Evolutionary conservation across 2,888 invertebrate species (phyloP).

Genomic region (Seira sanloemensis): DNA sequence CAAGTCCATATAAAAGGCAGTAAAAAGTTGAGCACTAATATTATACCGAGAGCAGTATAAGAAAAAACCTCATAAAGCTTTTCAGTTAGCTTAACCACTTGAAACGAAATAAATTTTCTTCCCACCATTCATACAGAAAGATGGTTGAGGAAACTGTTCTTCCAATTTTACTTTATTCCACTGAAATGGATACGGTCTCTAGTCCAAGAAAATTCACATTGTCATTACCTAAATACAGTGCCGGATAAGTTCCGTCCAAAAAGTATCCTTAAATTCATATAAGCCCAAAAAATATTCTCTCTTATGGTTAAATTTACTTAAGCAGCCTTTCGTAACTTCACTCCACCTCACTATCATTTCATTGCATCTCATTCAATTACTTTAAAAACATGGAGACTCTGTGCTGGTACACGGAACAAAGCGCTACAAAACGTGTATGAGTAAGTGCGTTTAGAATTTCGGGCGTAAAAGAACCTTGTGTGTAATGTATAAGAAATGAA

Average conservation of each 20-base stretch:
- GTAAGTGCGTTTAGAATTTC: too few species aligned
- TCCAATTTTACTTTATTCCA: not conserved
- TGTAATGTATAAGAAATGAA: conserved; percentile 35
- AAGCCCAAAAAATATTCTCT: not conserved
- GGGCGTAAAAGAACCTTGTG: too few species aligned
- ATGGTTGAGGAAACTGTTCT: not conserved
- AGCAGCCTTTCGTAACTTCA: not conserved
- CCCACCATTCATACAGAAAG: conserved; percentile 57
- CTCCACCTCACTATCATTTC: not conserved
- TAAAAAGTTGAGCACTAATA: not conserved
- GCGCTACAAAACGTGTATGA: not conserved
- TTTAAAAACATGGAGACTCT: not conserved
- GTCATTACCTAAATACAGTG: not conserved
- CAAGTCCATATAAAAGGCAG: not conserved
- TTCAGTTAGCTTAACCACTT: conserved; percentile 66
- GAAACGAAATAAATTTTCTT: conserved; percentile 66
- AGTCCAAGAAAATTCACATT: not conserved
- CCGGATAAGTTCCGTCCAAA: not conserved
- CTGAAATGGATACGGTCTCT: not conserved
- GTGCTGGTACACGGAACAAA: not conserved
- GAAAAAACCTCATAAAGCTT: conserved; percentile 61
- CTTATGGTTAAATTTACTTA: not conserved
- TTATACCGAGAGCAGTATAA: not conserved
- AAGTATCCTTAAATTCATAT: not conserved
- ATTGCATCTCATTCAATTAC: not conserved